Percentiles rank a stretch among this genome's conserved stretches.
phyloP scores from a whole-genome alignment of 1,140 invertebrate species.

The Drusus annulatus region DNA sequence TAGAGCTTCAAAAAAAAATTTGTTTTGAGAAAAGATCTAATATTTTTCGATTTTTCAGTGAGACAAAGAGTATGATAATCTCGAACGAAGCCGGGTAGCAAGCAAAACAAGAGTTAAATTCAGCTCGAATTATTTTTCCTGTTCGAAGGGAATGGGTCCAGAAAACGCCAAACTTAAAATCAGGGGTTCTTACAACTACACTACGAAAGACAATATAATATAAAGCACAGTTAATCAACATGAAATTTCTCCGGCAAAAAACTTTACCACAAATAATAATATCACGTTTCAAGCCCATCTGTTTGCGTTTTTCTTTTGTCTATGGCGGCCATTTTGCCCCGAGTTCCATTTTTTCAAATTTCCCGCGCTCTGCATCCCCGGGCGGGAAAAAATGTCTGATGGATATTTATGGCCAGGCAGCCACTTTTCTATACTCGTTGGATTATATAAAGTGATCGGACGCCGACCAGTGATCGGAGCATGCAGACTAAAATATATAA shows the following conservation, averaged over 20 bases:
- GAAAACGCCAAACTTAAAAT: not conserved
- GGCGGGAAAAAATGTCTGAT: conserved; percentile 41
- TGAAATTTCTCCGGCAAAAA: not conserved
- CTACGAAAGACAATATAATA: not conserved
- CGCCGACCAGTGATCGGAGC: too few relatives aligned
- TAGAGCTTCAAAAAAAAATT: too few relatives aligned
- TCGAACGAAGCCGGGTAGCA: too few relatives aligned
- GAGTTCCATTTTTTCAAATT: conserved; percentile 39
- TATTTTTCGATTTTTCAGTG: too few relatives aligned
- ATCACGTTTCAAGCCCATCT: conserved; percentile 22
- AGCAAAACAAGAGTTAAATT: too few relatives aligned
- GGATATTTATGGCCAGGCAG: conserved; percentile 37
- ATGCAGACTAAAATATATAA: too few relatives aligned
- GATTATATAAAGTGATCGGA: not conserved
- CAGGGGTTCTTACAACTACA: not conserved
- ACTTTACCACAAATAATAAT: not conserved
- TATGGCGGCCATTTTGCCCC: not conserved
- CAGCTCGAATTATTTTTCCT: too few relatives aligned
- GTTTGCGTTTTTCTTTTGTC: conserved; percentile 1
- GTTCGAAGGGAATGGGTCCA: too few relatives aligned
- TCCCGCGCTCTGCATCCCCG: conserved; percentile 27
- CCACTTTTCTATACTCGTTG: not conserved
- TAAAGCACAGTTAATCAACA: not conserved
- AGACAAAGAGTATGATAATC: too few relatives aligned
- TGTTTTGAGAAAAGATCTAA: too few relatives aligned